Base-by-base conservation (phyloP, 2,113 vertebrate species). In the Boleophthalmus pectinirostris region DNA sequence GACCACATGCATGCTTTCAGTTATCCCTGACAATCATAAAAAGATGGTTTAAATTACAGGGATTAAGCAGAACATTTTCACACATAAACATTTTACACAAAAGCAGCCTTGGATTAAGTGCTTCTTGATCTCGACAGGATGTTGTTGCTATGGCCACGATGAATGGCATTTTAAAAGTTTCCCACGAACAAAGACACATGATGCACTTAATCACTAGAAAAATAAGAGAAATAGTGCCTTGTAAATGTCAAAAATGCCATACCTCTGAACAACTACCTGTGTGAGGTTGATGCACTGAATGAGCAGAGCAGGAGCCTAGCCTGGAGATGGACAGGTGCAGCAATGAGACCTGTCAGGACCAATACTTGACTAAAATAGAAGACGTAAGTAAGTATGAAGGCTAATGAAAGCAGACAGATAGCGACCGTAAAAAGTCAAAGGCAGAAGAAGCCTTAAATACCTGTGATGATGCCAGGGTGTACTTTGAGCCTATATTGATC, bases 301-400 rank as follows among this genome's bases (percentile, higher is more conserved):
- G n/a, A n/a, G 61, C 18, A 43, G 33, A 64, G 61, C 29, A 43
- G 61, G 61, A 13, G n/a, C 18, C 33, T 43, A 13, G 29, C 9
- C 61, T 64, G 33, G 33, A 61, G 58, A 61, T 61, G 25, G 58
- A 61, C 58, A 61, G 33, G 33, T 35, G 33, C 18, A n/a, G 29
- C 61, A 43, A 20, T 35, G 18, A 8, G 61, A 38, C 29, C 29
- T 64, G 61, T 43, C 61, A 61, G 61, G 9, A 11, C 33, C 9
- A 5, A 64, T 38, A 38, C 29, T 43, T 21, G 61, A 64, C 18
- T 11, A n/a, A 64, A 64, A 38, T 64, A 64, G 61, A 3, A 20
- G 29, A 64, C 33, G 10, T 35, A 20, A 38, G 61, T 20, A 38
- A 38, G 61, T 20, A 38, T 18, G 24, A 35, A 29, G 29, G 1